Base-by-base conservation (phyloP, 2,888 invertebrate species). In the Drosophila neotestacea region DNA sequence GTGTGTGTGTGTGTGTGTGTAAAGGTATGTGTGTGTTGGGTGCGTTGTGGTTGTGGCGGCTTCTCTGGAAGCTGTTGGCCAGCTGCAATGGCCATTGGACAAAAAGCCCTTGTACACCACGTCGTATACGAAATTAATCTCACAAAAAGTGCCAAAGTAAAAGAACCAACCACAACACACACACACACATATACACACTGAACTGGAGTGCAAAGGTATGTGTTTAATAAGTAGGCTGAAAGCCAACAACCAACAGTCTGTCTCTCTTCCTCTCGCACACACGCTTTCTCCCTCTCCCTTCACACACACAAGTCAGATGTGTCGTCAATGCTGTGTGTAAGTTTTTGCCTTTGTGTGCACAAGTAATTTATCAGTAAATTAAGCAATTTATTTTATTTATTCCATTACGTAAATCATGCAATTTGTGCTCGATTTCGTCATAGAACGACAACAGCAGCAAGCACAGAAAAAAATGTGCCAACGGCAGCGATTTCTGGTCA, bases 331-430 rank as follows among this genome's bases (percentile, higher is more conserved):
- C 56, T 64, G 60, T 68, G 51, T 64, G 44, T 34, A 50, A 54
- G 48, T 60, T 62, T 62, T n/a, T 55, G 55, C 62, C 32, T 55
- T 55, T 64, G 67, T 75, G 59, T 73, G 68, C 71, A 56, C 77
- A 77, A 80, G 85, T 83, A 90, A 91, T 90, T 91, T 90, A 89
- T 91, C 89, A 91, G 90, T 90, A 91, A 90, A 91, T 90, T 90
- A 91, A 91, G 90, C 90, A 90, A 90, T 90, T 90, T 91, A 90
- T 91, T 90, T 91, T 88, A 88, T 89, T 90, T 91, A 88, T 91
- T 90, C 90, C 90, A 89, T 90, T 90, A 89, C 83, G 87, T 89
- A 89, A 90, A 91, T 90, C 90, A 88, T 83, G 88, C 81, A 87
- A 81, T 85, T 90, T 86, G 90, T 78, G 84, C 84, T 86, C 79